Evolutionary conservation across 1,140 invertebrate genomes (phyloP), one percentile per base, ranked within the genome.

Genomic region (Leptonema lineaticorne): DNA sequence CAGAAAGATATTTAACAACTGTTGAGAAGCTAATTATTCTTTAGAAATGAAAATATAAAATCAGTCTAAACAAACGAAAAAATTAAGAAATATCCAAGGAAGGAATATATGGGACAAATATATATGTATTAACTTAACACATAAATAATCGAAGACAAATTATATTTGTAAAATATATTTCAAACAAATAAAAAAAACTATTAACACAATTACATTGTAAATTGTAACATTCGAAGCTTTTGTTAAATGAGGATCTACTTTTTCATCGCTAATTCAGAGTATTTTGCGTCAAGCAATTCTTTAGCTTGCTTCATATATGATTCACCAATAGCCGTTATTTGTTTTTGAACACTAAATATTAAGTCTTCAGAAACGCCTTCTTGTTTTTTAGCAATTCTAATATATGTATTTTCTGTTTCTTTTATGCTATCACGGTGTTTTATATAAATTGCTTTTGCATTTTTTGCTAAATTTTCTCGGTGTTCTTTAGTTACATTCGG

Each of bases 401-500:
- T 77, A 68, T 86, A 87, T 70, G 89, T 87, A 75, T 89, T 92
- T 76, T 95, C 90, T 3, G 92, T 79, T 69, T 91, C 86, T 78
- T 89, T 89, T n/a, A 97, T 82, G 2, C 82, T 76, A 77, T 93
- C 90, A 74, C 90, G 88, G 68, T 89, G 90, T 79, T 92, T 93
- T 1, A 91, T 86, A 74, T 89, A 94, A 37, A 95, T 74, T 0
- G 82, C 77, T 81, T 96, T 96, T 0, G 94, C 94, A 84, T 89
- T 92, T 82, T 95, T 96, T 0, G 90, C 87, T 46, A 97, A 82
- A 48, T 83, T 84, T 82, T 97, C 94, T 74, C 95, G 84, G 76
- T 97, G 90, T 79, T 97, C 95, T 76, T 91, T 92, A 3, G 95
- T 97, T 0, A 97, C 89, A 80, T 95, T 96, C 9, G 95, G 94